These are phyloP conservation scores for Willisornis vidua DNA, from an alignment of 2,113 vertebrate genomes.

Conservation along the genomic window DNA sequence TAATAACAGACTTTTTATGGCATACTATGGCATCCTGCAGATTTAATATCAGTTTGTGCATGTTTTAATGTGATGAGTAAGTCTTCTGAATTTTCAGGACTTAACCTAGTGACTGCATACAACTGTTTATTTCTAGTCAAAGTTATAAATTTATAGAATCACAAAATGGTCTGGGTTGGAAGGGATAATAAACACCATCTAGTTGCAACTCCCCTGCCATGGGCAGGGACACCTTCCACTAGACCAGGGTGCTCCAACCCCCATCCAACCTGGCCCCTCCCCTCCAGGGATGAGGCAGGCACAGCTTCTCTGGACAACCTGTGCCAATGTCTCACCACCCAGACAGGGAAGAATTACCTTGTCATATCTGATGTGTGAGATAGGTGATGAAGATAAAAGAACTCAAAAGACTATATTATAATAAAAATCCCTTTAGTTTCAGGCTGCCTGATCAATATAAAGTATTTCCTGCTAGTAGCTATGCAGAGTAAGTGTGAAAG, in stretches of 20 bases:
- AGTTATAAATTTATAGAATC: neutral
- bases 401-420: neutral
- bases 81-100: neutral
- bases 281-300: neutral
- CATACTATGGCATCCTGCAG: neutral
- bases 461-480: neutral
- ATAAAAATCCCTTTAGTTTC: neutral
- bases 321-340: neutral
- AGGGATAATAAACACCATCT: neutral
- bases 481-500: neutral
- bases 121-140: neutral
- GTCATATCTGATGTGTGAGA: neutral
- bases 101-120: neutral
- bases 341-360: neutral
- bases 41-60: neutral
- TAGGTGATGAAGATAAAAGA: neutral
- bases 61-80: neutral
- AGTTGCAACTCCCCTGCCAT: accelerated
- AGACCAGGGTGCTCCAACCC: neutral
- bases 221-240: neutral
- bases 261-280: neutral
- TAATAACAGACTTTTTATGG: neutral
- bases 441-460: neutral
- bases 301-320: neutral
- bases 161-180: neutral